A percentile compares a stretch with the other conserved stretches of the same genome.
Conservation (phyloP, 2,797 vertebrate genomes). For the Octomys mimax region DNA sequence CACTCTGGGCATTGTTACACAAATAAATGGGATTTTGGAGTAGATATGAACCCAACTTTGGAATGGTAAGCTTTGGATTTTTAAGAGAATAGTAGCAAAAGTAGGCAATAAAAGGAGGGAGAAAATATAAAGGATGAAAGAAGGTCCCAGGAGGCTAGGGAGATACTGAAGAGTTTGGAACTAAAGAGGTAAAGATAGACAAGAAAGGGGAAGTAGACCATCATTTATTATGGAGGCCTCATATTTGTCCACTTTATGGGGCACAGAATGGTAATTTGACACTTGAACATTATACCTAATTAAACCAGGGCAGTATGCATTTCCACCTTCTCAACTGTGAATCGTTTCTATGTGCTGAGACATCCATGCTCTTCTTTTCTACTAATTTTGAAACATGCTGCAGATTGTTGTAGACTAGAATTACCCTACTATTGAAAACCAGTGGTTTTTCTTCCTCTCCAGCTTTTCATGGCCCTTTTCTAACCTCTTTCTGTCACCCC, state of each 20-base stretch:
- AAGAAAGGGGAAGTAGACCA: no score
- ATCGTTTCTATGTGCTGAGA: neutral
- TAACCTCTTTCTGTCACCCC: neutral
- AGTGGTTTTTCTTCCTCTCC: neutral
- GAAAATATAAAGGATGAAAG: neutral
- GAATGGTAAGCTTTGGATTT: neutral
- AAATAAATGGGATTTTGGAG: neutral
- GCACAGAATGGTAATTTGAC: neutral
- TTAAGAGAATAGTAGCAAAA: neutral
- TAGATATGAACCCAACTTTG: neutral
- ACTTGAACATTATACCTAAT: no score
- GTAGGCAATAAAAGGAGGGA: neutral
- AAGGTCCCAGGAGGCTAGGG: neutral
- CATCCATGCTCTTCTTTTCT: neutral
- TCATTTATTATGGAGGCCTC: neutral
- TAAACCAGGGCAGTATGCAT: neutral
- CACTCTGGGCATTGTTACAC: neutral
- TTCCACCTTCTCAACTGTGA: neutral
- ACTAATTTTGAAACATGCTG: neutral
- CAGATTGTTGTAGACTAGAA: no score
- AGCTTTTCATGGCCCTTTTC: neutral
- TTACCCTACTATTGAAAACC: neutral
- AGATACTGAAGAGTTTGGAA: neutral
- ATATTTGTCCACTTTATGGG: neutral
- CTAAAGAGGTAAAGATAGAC: neutral